Base-by-base conservation (phyloP, 2,888 invertebrate species). In the Dicyrtomina minuta region DNA sequence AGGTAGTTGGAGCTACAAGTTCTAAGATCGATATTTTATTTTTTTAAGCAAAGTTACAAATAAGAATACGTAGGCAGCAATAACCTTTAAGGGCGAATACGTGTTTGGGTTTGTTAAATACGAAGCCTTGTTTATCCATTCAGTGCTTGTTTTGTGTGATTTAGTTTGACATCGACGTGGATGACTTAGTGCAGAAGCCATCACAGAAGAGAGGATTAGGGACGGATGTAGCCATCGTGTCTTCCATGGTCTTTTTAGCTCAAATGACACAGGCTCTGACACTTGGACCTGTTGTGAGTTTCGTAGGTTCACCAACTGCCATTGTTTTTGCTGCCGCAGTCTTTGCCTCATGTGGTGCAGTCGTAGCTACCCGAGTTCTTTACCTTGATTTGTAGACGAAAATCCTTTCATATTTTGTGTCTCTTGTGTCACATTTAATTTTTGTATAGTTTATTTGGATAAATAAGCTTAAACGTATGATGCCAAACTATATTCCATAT, bases 201-300 rank as follows among this genome's bases (percentile, higher is more conserved):
- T 86, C 86, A 0, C 87, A 87, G 68, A 85, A 89, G n/a, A 88
- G 96, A 12, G 96, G 96, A 5, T 85, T 97, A 65, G 96, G 96
- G 8, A 97, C 96, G 0, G 96, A 97, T 81, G 89, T 97, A 0
- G 96, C 96, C 0, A 89, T 96, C 65, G 91, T 97, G 44, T 93
- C 94, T 80, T 93, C 92, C 80, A 96, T 96, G 90, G 96, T 94
- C 2, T 97, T 97, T 82, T 86, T 96, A 73, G 96, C 96, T 0
- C 97, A 97, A 82, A 93, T 96, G 79, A 85, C 92, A 44, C 86
- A 97, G 13, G 96, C 96, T 0, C 85, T 92, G 78, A 89, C 89
- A 79, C 89, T 95, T 87, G 94, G 95, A 0, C 87, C 89, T 27
- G 90, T 96, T 61, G 91, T 96, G 10, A 87, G 87, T 71, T 82